These are phyloP conservation scores for Dasysyrphus albostriatus DNA, from an alignment of 2,888 invertebrate genomes.

Conservation along the genomic window DNA sequence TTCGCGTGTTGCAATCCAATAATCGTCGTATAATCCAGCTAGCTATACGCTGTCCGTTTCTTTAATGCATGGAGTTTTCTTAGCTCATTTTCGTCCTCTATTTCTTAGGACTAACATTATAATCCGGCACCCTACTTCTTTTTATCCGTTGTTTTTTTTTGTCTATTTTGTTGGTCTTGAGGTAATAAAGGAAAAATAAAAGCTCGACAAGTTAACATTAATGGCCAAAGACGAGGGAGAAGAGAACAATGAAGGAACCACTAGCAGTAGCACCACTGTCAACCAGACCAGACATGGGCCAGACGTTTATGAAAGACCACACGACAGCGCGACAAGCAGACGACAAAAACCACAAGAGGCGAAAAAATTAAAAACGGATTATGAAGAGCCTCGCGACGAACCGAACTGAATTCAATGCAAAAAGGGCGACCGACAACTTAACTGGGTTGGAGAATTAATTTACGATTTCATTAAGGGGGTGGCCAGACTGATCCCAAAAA, in stretches of 20 bases:
- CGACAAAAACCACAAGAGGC: conserved; percentile 30
- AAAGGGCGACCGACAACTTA: conserved; percentile 8
- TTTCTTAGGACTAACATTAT: conserved; percentile 18
- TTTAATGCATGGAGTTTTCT: conserved; percentile 24
- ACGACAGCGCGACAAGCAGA: conserved; percentile 34
- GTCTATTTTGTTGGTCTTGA: conserved; percentile 20
- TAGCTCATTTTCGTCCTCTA: conserved; percentile 3
- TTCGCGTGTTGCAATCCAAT: conserved; percentile 70
- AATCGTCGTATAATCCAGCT: conserved; percentile 61
- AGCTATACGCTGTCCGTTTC: conserved; percentile 20
- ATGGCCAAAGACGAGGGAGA: neutral
- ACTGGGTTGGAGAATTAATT: conserved; percentile 39
- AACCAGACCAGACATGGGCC: conserved; percentile 52
- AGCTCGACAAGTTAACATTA: conserved; percentile 41
- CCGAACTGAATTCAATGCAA: conserved; percentile 27
- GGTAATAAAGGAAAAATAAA: conserved; percentile 33
- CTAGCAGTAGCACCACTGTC: neutral
- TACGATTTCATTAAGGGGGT: conserved; percentile 54
- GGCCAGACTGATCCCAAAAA: conserved; percentile 36
- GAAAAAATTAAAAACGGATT: conserved; percentile 68
- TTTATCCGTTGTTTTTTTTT: neutral
- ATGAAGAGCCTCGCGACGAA: conserved; percentile 59
- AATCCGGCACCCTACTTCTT: conserved; percentile 33
- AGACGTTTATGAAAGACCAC: conserved; percentile 49
- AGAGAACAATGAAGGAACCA: neutral